phyloP scores from a whole-genome alignment of 2,888 invertebrate species.

The Apodemia hepburni region DNA sequence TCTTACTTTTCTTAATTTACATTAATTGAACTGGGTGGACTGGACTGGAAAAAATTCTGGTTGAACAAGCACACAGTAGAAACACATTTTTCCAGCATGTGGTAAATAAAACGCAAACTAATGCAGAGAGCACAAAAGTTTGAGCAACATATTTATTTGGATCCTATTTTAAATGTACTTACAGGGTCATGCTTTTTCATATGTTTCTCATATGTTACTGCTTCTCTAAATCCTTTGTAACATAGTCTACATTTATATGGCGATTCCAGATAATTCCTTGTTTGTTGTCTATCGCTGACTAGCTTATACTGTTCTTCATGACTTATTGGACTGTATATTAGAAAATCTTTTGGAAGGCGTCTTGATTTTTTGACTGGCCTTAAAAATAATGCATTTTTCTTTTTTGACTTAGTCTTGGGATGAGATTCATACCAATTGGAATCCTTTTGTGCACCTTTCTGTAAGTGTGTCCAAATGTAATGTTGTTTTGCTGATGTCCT shows the following conservation, averaged over 20 bases:
- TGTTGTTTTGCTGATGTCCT: slow-evolving; percentile 65
- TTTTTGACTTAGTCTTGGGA: slow-evolving; percentile 46
- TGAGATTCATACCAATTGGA: slow-evolving; percentile 46
- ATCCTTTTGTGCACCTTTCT: slow-evolving; percentile 43
- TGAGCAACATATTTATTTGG: too few relatives aligned
- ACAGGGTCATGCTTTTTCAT: slow-evolving; percentile 71
- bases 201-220: slow-evolving; percentile 54
- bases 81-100: too few relatives aligned
- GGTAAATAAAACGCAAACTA: too few relatives aligned
- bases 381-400: slow-evolving; percentile 16
- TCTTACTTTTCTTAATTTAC: too few relatives aligned
- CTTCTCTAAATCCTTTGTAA: slow-evolving; percentile 56
- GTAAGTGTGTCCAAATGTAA: slow-evolving; percentile 53
- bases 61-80: too few relatives aligned
- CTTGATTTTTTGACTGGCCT: slow-evolving; percentile 21
- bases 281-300: slow-evolving; percentile 47
- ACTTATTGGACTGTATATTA: slow-evolving; percentile 46
- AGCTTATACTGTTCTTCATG: slow-evolving; percentile 61
- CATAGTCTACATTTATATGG: slow-evolving; percentile 57
- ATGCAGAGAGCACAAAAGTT: too few relatives aligned
- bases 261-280: slow-evolving; percentile 58
- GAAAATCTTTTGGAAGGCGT: slow-evolving; percentile 49
- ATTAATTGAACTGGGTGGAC: too few relatives aligned
- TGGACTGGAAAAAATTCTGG: too few relatives aligned
- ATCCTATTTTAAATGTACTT: slow-evolving; percentile 31